Evolutionary conservation across 1,140 invertebrate genomes (phyloP), one percentile per base, ranked within the genome.

Genomic region (Drosophila hydei): DNA sequence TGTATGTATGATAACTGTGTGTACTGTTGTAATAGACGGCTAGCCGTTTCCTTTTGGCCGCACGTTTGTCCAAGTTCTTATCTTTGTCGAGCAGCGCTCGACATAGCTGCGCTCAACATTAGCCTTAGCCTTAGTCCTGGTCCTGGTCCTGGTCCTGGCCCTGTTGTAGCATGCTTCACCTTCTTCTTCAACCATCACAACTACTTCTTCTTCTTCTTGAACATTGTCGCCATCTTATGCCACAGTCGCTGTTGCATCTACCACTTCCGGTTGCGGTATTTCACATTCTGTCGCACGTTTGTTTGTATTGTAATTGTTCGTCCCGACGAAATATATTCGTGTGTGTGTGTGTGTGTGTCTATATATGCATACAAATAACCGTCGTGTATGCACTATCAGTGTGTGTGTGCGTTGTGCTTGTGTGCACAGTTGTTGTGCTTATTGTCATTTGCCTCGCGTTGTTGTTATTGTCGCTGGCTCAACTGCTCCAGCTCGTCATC

Each of bases 251-350:
- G 70, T 48, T 71, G 78, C 76, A 63, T 73, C 77, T 70, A 62
- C 56, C 60, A 59, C 76, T 76, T 68, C 65, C 65, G 47, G 67
- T 69, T 72, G 59, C 72, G 45, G 72, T 64, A 69, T 54, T 79
- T 62, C 63, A 65, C 71, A 68, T 80, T 75, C 76, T 73, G 68
- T 81, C 79, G 73, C 77, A 87, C 70, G 77, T 80, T 88, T 87
- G 81, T 88, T 81, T 87, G 81, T 69, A 81, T 81, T 87, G 78
- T 72, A 87, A 87, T 87, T 88, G 81, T 87, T 79, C 77, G 70
- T 69, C 68, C 36, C 38, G 75, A 48, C 48, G 52, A 78, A 81
- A 83, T 78, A 62, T 84, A 62, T 77, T 42, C 59, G 52, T 58
- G 7, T 50, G 23, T 47, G 40, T 50, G 43, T 59, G 18, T 48